Base-by-base conservation (phyloP, 2,888 invertebrate species). In the Merodon equestris region DNA sequence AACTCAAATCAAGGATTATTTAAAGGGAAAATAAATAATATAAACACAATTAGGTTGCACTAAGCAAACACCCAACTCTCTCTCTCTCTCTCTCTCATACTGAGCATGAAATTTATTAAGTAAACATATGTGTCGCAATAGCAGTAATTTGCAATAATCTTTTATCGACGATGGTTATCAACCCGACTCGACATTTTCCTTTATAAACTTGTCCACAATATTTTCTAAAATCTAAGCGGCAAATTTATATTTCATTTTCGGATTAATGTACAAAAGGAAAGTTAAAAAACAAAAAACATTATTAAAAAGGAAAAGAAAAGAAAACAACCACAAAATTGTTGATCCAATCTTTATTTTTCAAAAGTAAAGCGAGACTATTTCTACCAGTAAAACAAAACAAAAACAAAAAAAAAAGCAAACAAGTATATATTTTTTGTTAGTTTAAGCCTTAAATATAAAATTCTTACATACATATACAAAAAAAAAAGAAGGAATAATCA, bases 221-320 rank as follows among this genome's bases (percentile, higher is more conserved):
- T n/a, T 79, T 68, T 79, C 58, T 68, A 64, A 72, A 57, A 57
- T 27, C 13, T 70, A 79, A 68, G 68, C 73, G 68, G 73, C 58
- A 79, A 70, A 74, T 79, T 81, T 47, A 81, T 66, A 71, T 75
- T 81, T 75, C 75, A 81, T 81, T 81, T 81, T 79, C 54, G 71
- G 75, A 81, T 68, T 81, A 75, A 81, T 81, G 75, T 81, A 81
- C 79, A 79, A 82, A 73, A 74, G 40, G 57, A 63, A 47, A 34
- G 40, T 57, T 34, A 27, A 27, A n/a, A n/a, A n/a, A n/a, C n/a
- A n/a, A n/a, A n/a, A n/a, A n/a, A n/a, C n/a, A n/a, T n/a, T n/a
- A n/a, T n/a, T n/a, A 67, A 58, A 44, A 54, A 45, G 17, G 51
- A 34, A 66, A 56, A 57, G 27, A 34, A n/a, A n/a, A n/a, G n/a